Evolutionary conservation across 2,113 vertebrate species (phyloP), one percentile per base, ranked within the genome.

Genomic region (Prietella phreatophila): DNA sequence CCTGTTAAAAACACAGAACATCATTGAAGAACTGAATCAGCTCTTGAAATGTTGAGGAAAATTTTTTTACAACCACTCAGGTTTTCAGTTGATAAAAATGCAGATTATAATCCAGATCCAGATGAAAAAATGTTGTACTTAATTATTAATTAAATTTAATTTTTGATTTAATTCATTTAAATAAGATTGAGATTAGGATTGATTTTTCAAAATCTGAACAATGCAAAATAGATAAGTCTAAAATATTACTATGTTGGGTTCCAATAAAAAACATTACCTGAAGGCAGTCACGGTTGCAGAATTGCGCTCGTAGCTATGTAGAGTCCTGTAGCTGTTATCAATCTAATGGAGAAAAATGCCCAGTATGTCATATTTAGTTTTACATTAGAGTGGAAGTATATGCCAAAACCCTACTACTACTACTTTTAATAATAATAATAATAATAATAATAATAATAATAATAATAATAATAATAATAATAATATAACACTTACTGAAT

Each of bases 211-310:
- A 63, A 25, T 61, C 22, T 9, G 22, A 63, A 25, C 9, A 10
- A 63, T 10, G 25, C 9, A 2, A 25, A 9, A 67, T 33, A 14
- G 60, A 67, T 13, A 33, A 4, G 30, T 33, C n/a, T 63, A 67
- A 67, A 30, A 30, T 30, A 67, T 67, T 33, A 67, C 53, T n/a
- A 78, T 15, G 5, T 27, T 6, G n/a, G 5, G n/a, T 50, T 53
- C 15, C 25, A 50, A 55, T 17, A 55, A 63, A 55, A 22, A 55
- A 15, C 19, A 63, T 11, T 76, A 89, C 88, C 88, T 89, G 65
- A 89, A 87, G 2, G 10, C 17, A 50, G 63, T 89, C 50, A 89
- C 85, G 11, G 7, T n/a, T 33, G 60, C 73, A 42, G 88, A 87
- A 33, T 80, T 1, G 30, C 13, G 0, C 22, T 9, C 0, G 47